Evolutionary conservation across 2,113 vertebrate genomes (phyloP).

Genomic region (Ramphastos sulfuratus): DNA sequence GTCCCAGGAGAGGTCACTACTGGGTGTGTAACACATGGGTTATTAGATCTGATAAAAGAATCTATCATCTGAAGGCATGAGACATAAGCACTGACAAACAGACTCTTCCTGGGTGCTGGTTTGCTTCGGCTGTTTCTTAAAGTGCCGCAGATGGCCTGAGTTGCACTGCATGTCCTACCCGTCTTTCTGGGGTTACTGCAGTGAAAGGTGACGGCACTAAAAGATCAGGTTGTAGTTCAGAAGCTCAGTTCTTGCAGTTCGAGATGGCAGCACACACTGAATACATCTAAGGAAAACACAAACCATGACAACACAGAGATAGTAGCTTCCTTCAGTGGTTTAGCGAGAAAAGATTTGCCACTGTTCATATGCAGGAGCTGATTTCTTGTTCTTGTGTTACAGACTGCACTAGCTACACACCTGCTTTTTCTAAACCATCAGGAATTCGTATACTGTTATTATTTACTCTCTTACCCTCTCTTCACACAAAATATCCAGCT

Average conservation of each 20-base stretch:
- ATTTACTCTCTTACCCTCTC: neutral
- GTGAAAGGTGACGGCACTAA: neutral
- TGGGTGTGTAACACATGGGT: accelerated
- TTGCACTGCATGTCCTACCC: neutral
- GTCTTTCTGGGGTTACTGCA: neutral
- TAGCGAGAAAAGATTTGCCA: neutral
- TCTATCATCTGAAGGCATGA: neutral
- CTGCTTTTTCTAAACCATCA: neutral
- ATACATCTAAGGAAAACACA: neutral
- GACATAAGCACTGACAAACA: accelerated
- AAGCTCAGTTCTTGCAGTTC: neutral
- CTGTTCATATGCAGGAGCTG: neutral
- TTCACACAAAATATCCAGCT: neutral
- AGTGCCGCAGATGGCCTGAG: neutral
- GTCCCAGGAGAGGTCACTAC: neutral
- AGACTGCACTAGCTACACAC: neutral
- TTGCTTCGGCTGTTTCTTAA: neutral
- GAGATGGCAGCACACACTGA: neutral
- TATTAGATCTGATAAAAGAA: neutral
- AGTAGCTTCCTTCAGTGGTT: neutral
- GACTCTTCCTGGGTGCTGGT: neutral
- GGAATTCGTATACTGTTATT: neutral
- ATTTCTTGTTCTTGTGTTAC: neutral
- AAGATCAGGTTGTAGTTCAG: neutral
- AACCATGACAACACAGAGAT: accelerated